These are phyloP conservation scores for Ceratina australensis DNA, from an alignment of 1,140 invertebrate genomes.

Conservation along the genomic window DNA sequence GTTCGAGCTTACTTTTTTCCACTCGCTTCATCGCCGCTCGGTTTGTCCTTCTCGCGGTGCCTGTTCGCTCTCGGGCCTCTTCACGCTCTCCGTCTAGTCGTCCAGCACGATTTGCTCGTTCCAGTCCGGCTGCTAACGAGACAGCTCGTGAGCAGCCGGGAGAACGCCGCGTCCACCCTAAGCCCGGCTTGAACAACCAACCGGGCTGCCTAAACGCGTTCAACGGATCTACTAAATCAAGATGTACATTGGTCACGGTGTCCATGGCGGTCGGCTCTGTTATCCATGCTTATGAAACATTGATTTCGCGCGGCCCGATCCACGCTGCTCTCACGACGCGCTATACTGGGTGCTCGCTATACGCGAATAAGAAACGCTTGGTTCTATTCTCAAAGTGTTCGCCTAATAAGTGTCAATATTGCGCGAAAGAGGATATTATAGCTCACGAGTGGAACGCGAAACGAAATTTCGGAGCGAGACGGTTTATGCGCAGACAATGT, in stretches of 20 bases:
- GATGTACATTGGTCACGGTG: conserved; percentile 80
- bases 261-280: conserved; percentile 73
- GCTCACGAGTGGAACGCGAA: too few species aligned
- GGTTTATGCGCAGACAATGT: background rate
- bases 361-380: background rate
- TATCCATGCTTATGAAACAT: conserved; percentile 79
- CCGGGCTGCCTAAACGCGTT: conserved; percentile 69
- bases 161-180: conserved; percentile 64
- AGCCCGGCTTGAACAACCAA: conserved; percentile 64
- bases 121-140: conserved; percentile 74
- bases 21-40: conserved; percentile 1
- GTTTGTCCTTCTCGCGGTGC: background rate
- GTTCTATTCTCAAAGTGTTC: background rate
- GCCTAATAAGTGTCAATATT: background rate
- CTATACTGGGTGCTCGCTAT: conserved; percentile 71
- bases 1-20: conserved; percentile 32
- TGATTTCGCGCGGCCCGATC: conserved; percentile 77
- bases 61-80: background rate
- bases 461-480: too few species aligned
- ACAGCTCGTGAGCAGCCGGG: conserved; percentile 70
- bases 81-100: conserved; percentile 21
- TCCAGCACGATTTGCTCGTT: conserved; percentile 54
- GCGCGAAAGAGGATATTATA: too few species aligned
- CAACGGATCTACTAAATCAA: conserved; percentile 79
- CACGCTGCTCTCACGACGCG: conserved; percentile 66